These are phyloP conservation scores for Cerceris ruficornis DNA, from an alignment of 2,888 invertebrate genomes.

Conservation along the genomic window DNA sequence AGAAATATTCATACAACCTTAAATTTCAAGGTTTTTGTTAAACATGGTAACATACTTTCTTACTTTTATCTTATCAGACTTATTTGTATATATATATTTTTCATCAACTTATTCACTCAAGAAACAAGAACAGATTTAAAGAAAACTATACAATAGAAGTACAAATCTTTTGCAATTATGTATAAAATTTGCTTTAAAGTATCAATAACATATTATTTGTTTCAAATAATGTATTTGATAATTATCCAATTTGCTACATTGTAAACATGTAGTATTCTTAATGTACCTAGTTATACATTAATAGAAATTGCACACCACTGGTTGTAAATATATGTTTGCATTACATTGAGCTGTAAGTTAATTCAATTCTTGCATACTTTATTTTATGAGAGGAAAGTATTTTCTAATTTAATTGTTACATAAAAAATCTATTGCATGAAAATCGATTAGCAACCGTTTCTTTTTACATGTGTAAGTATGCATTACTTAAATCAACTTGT, in stretches of 20 bases:
- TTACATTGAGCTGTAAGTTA: conserved; percentile 30
- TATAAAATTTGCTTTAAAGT: conserved; percentile 31
- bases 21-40: not conserved
- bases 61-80: conserved; percentile 36
- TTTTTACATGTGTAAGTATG: conserved; percentile 1
- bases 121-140: conserved; percentile 19
- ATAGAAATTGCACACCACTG: conserved; percentile 42
- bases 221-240: conserved; percentile 17
- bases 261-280: conserved; percentile 19
- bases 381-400: not conserved
- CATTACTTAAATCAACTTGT: conserved; percentile 8
- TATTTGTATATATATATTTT: conserved; percentile 18
- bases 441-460: no score
- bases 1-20: conserved; percentile 2
- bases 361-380: conserved; percentile 12
- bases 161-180: conserved; percentile 13
- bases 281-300: conserved; percentile 19
- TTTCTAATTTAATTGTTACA: conserved; percentile 16
- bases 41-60: conserved; percentile 2
- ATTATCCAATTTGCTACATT: conserved; percentile 17
- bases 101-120: conserved; percentile 8
- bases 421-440: no score
- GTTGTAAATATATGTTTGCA: conserved; percentile 15
- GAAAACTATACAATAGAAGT: conserved; percentile 8
- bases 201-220: conserved; percentile 13